phyloP scores from a whole-genome alignment of 2,888 invertebrate genomes.

The Anagyrus pseudococci region DNA sequence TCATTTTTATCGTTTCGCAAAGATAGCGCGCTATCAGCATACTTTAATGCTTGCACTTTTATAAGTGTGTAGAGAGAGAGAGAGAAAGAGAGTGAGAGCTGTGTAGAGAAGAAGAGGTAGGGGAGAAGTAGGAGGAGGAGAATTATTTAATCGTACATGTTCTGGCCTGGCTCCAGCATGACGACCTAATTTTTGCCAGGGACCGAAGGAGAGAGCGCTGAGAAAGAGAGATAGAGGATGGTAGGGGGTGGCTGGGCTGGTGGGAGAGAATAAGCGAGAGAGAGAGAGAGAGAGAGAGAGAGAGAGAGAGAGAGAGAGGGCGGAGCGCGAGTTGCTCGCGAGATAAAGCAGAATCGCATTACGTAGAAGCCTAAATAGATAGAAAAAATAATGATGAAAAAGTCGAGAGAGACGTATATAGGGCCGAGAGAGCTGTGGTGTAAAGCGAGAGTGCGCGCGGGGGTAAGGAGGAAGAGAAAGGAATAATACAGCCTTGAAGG shows the following conservation, averaged over 20 bases:
- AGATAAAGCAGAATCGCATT: constrained; percentile 15
- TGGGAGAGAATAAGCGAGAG: too few relatives aligned
- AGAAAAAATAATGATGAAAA: constrained; percentile 14
- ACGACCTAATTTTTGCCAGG: constrained; percentile 57
- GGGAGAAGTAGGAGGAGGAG: constrained; percentile 19
- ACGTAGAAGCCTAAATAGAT: constrained; percentile 11
- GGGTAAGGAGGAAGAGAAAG: too few relatives aligned
- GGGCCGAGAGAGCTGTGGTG: too few relatives aligned
- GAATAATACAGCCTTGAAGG: too few relatives aligned
- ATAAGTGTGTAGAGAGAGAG: constrained; percentile 50
- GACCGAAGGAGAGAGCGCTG: constrained; percentile 23
- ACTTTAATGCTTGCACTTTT: constrained; percentile 61
- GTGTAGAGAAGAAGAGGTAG: not conserved
- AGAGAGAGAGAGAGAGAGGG: too few relatives aligned
- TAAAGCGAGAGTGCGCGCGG: too few relatives aligned
- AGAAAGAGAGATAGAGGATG: constrained; percentile 4
- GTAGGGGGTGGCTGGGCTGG: too few relatives aligned
- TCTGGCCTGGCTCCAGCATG: constrained; percentile 58
- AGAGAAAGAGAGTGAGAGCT: too few relatives aligned
- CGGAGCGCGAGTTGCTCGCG: not conserved
- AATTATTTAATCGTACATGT: constrained; percentile 61
- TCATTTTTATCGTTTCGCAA: constrained; percentile 58
- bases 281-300: too few relatives aligned
- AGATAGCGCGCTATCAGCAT: constrained; percentile 60
- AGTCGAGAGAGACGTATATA: too few relatives aligned